phyloP scores from a whole-genome alignment of 2,113 vertebrate genomes.

The Pituophis catenifer region DNA sequence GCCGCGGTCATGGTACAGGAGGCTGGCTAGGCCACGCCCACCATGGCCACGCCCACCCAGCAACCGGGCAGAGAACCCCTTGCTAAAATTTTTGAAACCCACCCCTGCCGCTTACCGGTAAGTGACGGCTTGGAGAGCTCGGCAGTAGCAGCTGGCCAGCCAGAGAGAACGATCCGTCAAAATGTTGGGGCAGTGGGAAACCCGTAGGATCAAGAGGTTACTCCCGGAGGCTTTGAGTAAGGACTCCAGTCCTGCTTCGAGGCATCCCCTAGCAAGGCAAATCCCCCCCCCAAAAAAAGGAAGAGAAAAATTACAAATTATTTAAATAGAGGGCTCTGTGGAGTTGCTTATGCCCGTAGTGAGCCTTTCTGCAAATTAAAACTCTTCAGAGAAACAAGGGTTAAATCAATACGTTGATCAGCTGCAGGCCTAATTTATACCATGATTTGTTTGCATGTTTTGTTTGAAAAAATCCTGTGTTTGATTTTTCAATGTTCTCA shows the following conservation, averaged over 20 bases:
- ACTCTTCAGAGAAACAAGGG: background rate
- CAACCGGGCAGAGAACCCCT: too few relatives aligned
- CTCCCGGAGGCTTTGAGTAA: slow-evolving; percentile 92
- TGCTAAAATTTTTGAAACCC: too few relatives aligned
- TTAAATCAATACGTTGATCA: background rate
- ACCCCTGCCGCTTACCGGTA: slow-evolving; percentile 78
- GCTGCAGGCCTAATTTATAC: background rate
- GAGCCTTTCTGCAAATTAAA: too few relatives aligned
- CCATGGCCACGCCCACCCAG: too few relatives aligned
- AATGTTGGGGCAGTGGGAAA: slow-evolving; percentile 97
- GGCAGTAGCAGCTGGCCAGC: slow-evolving; percentile 99
- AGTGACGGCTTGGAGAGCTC: slow-evolving; percentile 93
- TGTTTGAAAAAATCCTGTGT: background rate
- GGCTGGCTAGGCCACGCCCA: too few relatives aligned
- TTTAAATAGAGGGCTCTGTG: accelerated
- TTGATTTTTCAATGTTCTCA: background rate
- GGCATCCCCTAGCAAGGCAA: slow-evolving; percentile 82
- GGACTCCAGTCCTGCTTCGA: slow-evolving; percentile 93
- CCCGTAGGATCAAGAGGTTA: slow-evolving; percentile 93
- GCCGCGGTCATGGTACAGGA: too few relatives aligned
- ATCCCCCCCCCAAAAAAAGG: background rate
- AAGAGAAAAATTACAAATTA: background rate
- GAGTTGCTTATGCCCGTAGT: background rate
- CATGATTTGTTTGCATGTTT: background rate
- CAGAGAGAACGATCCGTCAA: slow-evolving; percentile 97